phyloP scores from a whole-genome alignment of 2,797 vertebrate species.

The Salarias fasciatus region DNA sequence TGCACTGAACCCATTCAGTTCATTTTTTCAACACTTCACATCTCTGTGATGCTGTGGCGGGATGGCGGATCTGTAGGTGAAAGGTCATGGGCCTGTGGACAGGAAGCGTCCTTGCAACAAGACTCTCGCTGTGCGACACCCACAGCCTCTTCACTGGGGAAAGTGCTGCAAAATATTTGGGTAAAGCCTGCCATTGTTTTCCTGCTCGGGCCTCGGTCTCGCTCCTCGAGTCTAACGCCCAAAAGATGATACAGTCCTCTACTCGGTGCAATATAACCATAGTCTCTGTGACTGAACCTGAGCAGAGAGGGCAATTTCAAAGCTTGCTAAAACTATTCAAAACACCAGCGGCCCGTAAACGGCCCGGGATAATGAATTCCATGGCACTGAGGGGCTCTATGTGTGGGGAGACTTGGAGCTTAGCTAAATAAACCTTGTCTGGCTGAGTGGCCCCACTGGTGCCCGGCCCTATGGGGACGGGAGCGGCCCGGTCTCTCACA shows the following conservation, averaged over 20 bases:
- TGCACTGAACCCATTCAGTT: not conserved
- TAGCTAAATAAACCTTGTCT: slow-evolving; percentile 80
- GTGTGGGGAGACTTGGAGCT: slow-evolving; percentile 73
- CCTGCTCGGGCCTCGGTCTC: slow-evolving; percentile 34
- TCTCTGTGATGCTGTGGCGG: not conserved
- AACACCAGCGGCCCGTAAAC: slow-evolving; percentile 65
- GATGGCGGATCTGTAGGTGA: slow-evolving; percentile 42
- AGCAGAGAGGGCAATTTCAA: slow-evolving; percentile 65
- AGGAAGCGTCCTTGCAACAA: slow-evolving; percentile 51
- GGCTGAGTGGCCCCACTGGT: slow-evolving; percentile 68
- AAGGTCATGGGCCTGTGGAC: slow-evolving; percentile 53
- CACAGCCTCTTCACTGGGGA: slow-evolving; percentile 32
- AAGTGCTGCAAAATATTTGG: slow-evolving; percentile 66
- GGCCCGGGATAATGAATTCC: slow-evolving; percentile 74
- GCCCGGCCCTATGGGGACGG: slow-evolving; percentile 49
- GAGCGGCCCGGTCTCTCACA: slow-evolving; percentile 62
- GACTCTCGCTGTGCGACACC: slow-evolving; percentile 31
- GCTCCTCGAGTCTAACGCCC: slow-evolving; percentile 24
- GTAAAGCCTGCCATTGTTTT: slow-evolving; percentile 63
- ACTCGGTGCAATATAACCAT: slow-evolving; percentile 51
- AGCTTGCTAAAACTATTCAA: slow-evolving; percentile 75
- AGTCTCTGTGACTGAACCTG: slow-evolving; percentile 55
- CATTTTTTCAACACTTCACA: slow-evolving; percentile 4
- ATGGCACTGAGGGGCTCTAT: slow-evolving; percentile 56
- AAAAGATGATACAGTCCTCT: slow-evolving; percentile 59